Conservation (phyloP, 2,888 invertebrate genomes). For the Drosophila planitibia region DNA sequence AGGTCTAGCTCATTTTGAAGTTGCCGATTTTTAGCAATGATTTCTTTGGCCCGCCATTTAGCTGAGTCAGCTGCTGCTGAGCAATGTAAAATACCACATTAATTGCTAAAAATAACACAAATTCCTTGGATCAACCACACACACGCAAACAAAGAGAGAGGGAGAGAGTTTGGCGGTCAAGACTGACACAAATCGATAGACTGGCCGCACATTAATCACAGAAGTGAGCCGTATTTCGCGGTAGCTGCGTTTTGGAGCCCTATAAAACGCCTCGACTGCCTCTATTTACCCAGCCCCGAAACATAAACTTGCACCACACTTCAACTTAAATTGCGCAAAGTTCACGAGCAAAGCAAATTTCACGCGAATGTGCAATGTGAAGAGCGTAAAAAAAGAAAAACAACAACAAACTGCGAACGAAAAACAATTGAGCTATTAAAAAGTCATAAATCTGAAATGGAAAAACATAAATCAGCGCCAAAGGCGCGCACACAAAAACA, state of each 20-base stretch:
- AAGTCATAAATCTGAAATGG: constrained; percentile 79
- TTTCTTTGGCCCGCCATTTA: constrained; percentile 10
- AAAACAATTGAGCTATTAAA: constrained; percentile 78
- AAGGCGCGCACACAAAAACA: constrained; percentile 68
- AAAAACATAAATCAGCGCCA: constrained; percentile 75
- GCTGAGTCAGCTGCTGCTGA: constrained; percentile 44
- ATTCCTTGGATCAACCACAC: constrained; percentile 33
- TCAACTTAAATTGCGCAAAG: constrained; percentile 64
- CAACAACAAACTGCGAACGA: constrained; percentile 54
- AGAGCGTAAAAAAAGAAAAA: constrained; percentile 44
- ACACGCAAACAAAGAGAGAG: not conserved
- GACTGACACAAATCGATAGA: constrained; percentile 41
- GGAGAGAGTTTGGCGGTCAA: constrained; percentile 1
- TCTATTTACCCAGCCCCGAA: constrained; percentile 44
- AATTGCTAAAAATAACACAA: constrained; percentile 42
- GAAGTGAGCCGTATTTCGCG: constrained; percentile 26
- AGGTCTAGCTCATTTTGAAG: constrained; percentile 44
- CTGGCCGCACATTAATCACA: constrained; percentile 64
- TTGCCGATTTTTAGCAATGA: constrained; percentile 37
- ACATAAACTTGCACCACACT: constrained; percentile 58
- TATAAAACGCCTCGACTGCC: constrained; percentile 51
- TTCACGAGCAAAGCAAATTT: constrained; percentile 76
- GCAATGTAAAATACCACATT: constrained; percentile 31
- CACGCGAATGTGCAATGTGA: constrained; percentile 72
- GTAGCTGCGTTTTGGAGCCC: constrained; percentile 37